Evolutionary conservation across 2,888 invertebrate species (phyloP), one percentile per base, ranked within the genome.

Genomic region (Xylocampa areola): DNA sequence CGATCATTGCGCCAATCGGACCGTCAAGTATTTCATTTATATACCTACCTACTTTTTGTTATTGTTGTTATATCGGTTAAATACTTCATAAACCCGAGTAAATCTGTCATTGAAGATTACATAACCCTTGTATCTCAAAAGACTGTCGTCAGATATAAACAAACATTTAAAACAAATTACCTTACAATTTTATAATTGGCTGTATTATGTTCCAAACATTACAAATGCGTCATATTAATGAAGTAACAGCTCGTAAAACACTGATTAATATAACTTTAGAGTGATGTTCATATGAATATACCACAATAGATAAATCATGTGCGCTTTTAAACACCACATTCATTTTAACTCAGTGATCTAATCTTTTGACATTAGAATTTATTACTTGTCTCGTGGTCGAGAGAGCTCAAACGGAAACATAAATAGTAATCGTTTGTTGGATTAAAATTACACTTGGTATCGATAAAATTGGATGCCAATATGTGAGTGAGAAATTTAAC

Each of bases 321-420:
- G 4, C 5, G 19, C 17, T 5, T 44, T 41, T 35, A 47, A 14
- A 17, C 48, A 25, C 10, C 10, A 10, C 8, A 52, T 37, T 59
- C 32, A 43, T 23, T 41, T 14, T 41, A 55, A 61, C 23, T 32
- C n/a, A 8, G 8, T 45, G 53, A 45, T 54, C 25, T 51, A 41
- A 63, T 68, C 51, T 37, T 47, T 44, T 40, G 63, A 54, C 44
- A 53, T 51, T 49, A 11, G 17, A 40, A 62, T 62, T 57, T 62
- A 68, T 59, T 33, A 37, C 49, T 39, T 36, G 50, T 51, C 64
- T 54, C 33, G 32, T 45, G 47, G 57, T 17, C 13, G 13, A 14
- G 35, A 39, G 21, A 57, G 49, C 19, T 21, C 32, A 32, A 61
- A 50, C 21, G 39, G 40, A 62, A 48, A 57, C 11, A 44, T 62